phyloP scores from a whole-genome alignment of 1,140 invertebrate genomes.

The Ridgeia piscesae region DNA sequence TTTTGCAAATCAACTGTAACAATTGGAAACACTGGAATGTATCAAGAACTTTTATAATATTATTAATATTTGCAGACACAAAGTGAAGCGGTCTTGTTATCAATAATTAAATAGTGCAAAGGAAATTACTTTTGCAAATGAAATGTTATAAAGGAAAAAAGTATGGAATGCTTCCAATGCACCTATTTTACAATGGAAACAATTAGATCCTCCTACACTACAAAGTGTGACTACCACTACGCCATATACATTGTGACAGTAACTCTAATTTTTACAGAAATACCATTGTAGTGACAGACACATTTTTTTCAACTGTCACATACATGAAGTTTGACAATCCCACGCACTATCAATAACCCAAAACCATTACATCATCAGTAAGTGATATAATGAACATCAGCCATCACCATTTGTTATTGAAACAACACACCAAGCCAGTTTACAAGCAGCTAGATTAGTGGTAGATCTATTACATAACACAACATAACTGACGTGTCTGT shows the following conservation, averaged over 20 bases:
- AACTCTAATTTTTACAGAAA: not conserved
- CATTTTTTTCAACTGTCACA: not conserved
- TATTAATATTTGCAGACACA: not conserved
- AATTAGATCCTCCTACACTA: not conserved
- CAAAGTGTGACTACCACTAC: not conserved
- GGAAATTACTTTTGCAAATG: not conserved
- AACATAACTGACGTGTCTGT: not conserved
- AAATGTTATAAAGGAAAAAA: not conserved
- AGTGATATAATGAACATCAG: not conserved
- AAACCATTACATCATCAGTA: not conserved
- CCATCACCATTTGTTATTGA: not conserved
- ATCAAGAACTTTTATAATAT: no score
- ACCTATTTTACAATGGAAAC: not conserved
- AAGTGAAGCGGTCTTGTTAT: not conserved
- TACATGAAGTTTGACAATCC: not conserved
- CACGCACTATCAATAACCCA: not conserved
- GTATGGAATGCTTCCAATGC: not conserved
- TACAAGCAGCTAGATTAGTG: not conserved
- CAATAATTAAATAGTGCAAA: not conserved
- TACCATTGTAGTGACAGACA: not conserved
- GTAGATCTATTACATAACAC: not conserved
- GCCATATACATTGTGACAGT: not conserved
- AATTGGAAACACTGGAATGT: no score
- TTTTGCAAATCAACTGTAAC: no score
- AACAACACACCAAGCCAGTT: not conserved